These are phyloP conservation scores for Oxyura jamaicensis DNA, from an alignment of 2,113 vertebrate species.

Conservation along the genomic window DNA sequence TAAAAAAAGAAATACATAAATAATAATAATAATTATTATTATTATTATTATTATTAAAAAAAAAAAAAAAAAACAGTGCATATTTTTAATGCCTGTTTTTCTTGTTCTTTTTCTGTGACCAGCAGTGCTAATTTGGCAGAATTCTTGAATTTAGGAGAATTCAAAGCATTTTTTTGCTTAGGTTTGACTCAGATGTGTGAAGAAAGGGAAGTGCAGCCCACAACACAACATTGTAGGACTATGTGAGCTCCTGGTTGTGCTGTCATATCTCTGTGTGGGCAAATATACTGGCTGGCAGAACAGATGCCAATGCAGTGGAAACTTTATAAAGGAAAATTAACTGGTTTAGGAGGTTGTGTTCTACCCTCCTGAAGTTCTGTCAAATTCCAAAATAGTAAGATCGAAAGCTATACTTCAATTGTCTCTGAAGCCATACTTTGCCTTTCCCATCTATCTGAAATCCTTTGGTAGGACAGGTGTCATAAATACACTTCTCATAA, in stretches of 20 bases:
- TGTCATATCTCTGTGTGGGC: neutral
- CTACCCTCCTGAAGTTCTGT: neutral
- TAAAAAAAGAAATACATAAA: too few relatives aligned
- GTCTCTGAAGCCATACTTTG: too few relatives aligned
- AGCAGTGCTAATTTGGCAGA: neutral
- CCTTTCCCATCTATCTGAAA: too few relatives aligned
- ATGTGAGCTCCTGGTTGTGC: neutral
- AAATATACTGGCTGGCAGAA: neutral
- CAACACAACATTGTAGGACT: accelerated
- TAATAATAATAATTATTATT: too few relatives aligned
- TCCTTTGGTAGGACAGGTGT: too few relatives aligned
- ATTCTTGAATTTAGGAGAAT: neutral
- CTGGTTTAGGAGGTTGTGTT: neutral
- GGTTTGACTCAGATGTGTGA: neutral
- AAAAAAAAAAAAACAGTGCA: neutral
- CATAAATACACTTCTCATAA: too few relatives aligned
- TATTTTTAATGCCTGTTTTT: neutral
- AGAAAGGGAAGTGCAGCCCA: neutral
- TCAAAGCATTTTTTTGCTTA: neutral
- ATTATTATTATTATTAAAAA: too few relatives aligned
- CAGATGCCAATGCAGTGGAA: neutral
- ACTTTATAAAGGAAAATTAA: neutral
- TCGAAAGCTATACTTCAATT: neutral
- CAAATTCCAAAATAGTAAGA: neutral
- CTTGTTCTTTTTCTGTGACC: neutral